These are phyloP conservation scores for Thumatha senex DNA, from an alignment of 2,888 invertebrate genomes.

Conservation along the genomic window DNA sequence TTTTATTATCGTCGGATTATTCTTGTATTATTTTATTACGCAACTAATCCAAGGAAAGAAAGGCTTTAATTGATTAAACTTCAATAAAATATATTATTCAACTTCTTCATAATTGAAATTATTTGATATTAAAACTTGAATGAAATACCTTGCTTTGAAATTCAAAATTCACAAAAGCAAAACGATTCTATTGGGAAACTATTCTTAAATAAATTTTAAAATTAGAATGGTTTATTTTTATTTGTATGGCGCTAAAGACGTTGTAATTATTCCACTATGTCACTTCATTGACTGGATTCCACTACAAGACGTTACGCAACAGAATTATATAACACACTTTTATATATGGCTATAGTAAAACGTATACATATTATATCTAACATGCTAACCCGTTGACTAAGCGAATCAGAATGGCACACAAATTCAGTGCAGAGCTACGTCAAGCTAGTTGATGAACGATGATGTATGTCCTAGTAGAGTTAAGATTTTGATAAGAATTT, in stretches of 20 bases:
- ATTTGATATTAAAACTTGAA: too few relatives aligned
- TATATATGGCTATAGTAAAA: background rate
- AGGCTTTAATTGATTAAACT: background rate
- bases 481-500: slow-evolving; percentile 52
- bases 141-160: too few relatives aligned
- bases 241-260: slow-evolving; percentile 6
- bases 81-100: background rate
- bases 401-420: slow-evolving; percentile 58
- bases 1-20: slow-evolving; percentile 17
- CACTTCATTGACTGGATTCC: background rate
- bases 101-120: background rate
- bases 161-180: background rate
- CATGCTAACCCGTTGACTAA: slow-evolving; percentile 41
- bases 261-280: background rate
- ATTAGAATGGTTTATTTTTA: background rate
- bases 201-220: background rate
- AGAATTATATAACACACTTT: slow-evolving; percentile 32
- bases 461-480: slow-evolving; percentile 57
- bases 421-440: slow-evolving; percentile 50
- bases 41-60: background rate
- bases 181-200: background rate
- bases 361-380: slow-evolving; percentile 7
- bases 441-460: slow-evolving; percentile 75
- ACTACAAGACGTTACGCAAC: slow-evolving; percentile 13
- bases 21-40: background rate